Base-by-base conservation (phyloP, 2,888 invertebrate genomes). In the Eudemis profundana region DNA sequence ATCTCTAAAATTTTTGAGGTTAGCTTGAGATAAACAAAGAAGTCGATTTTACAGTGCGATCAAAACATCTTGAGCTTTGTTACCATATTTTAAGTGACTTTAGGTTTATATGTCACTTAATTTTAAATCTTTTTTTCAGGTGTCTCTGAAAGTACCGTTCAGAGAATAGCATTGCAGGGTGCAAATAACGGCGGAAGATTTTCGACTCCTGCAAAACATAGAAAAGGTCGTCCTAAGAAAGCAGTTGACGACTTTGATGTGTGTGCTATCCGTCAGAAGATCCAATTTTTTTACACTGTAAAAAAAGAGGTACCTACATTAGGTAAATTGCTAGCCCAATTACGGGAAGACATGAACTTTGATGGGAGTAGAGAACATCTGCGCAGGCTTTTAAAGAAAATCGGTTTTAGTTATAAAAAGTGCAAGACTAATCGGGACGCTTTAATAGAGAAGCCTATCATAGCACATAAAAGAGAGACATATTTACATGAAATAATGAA, bases 351-450 rank as follows among this genome's bases (percentile, higher is more conserved):
- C 17, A 42, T 42, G 42, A 17, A 3, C 2, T 42, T 12, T 61
- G 42, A 65, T 33, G 29, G 38, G 33, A 17, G 50, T 27, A 3
- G 27, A 29, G 50, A 66, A 44, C 59, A 60, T 59, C 42, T 68
- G 10, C 44, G 61, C 23, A 59, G 67, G 42, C 49, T 70, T 14
- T 44, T 70, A 12, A 21, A 42, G 3, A 42, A 51, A 15, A 51
- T 71, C 19, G 68, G 68, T 19, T 70, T 68, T 49, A 19, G 15
- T 14, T 68, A 51, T 51, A 66, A 69, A 44, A 71, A 62, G 59
- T 71, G 68, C 33, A 23, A 44, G 36, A 38, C 61, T 29, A 61
- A 64, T 8, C 49, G 66, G 42, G 17, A 21, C 21, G 61, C 64
- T 19, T 46, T 69, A 7, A 67, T 69, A 10, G 69, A 71, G 50